Base-by-base conservation (phyloP, 2,888 invertebrate genomes). In the Sesia bembeciformis region DNA sequence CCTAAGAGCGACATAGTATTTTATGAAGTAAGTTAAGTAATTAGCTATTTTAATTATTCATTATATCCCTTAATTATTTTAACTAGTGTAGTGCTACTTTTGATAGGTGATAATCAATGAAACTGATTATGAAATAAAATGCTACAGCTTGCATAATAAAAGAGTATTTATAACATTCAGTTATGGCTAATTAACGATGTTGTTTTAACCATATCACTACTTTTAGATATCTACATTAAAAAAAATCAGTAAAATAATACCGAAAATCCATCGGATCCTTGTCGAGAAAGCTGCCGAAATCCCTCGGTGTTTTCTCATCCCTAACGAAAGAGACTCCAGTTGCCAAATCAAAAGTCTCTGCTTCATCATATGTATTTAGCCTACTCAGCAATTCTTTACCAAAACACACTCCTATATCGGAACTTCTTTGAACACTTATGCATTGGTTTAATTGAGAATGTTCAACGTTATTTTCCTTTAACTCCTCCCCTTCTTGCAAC, bases 191-290 rank as follows among this genome's bases (percentile, higher is more conserved):
- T 23, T 23, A 23, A 23, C 23, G 23, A 23, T 23, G 2, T 23
- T 23, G 23, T 2, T 23, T 23, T 23, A 23, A 23, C 23, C 23
- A 23, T 23, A 23, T 23, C 23, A 23, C 23, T 23, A 23, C 23
- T 23, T 23, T 23, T 23, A 23, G 23, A 23, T 23, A 23, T 23
- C 23, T 1, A 23, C 3, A 46, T 46, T 8, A 46, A 8, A 46
- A 43, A 3, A 8, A 23, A 23, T 23, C 23, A 23, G 23, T 23
- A 23, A 23, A 23, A 23, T 23, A 23, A 70, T 90, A 94, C 91
- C 94, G 91, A 58, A 94, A 93, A 81, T 94, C 93, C 70, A 92
- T 91, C 0, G 95, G 94, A 82, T 95, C 93, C 59, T 93, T 93
- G 65, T 94, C 94, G 61, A 93, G 84, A 58, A 93, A 91, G 71